phyloP scores from a whole-genome alignment of 64 coral and sea anemone genomes.

The Stichodactyla helianthus region DNA sequence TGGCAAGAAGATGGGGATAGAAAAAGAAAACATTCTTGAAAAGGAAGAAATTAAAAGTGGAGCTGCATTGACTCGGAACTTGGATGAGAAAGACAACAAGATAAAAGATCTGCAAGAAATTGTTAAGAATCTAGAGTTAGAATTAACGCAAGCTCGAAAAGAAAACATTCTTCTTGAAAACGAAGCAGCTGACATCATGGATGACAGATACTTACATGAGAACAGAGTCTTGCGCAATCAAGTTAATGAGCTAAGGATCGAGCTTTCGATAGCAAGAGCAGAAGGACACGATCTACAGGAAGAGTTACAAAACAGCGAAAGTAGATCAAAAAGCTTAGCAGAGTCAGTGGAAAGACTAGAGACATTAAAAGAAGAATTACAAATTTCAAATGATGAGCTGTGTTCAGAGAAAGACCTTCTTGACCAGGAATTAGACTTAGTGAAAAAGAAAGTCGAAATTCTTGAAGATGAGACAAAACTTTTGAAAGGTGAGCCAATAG shows the following conservation, averaged over 20 bases:
- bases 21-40: neutral
- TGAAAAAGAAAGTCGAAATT: conserved; percentile 1
- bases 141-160: neutral
- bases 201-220: neutral
- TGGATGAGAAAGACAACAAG: neutral
- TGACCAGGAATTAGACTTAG: neutral
- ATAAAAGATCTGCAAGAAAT: neutral
- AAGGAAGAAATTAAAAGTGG: neutral
- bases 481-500: neutral
- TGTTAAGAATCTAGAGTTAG: neutral
- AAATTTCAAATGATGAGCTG: neutral
- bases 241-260: neutral
- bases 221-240: neutral
- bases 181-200: conserved; percentile 12
- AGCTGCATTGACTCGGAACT: neutral
- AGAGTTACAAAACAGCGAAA: neutral
- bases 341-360: conserved; percentile 10
- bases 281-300: neutral
- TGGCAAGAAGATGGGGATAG: neutral
- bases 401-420: neutral
- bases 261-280: conserved; percentile 5
- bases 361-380: conserved; percentile 20
- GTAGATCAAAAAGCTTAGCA: neutral
- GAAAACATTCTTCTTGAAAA: conserved; percentile 22
- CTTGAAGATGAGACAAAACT: neutral